These are phyloP conservation scores for Gonatopus flavifemur DNA, from an alignment of 1,140 invertebrate genomes.

Conservation along the genomic window DNA sequence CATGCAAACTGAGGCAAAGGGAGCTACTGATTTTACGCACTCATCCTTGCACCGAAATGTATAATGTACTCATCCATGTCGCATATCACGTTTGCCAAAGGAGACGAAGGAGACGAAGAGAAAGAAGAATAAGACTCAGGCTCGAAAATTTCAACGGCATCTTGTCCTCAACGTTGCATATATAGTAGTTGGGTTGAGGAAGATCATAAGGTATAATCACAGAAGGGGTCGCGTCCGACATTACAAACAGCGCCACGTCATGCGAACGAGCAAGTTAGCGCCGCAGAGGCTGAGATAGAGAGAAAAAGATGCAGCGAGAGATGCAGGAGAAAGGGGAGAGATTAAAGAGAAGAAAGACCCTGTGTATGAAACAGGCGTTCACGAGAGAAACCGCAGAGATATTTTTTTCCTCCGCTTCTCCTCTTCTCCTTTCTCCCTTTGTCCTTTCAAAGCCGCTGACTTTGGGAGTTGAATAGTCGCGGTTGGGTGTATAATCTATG, in stretches of 20 bases:
- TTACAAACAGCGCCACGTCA: slow-evolving; percentile 30
- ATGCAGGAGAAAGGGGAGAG: slow-evolving; percentile 8
- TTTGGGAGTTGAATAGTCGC: slow-evolving; percentile 31
- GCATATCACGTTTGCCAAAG: no score
- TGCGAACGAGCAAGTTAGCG: slow-evolving; percentile 30
- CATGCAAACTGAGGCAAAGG: no score
- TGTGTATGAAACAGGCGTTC: slow-evolving; percentile 22
- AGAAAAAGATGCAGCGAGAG: slow-evolving; percentile 2
- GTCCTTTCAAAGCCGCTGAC: slow-evolving; percentile 21
- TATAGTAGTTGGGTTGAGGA: neutral
- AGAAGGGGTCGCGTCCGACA: slow-evolving; percentile 12
- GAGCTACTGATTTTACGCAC: no score
- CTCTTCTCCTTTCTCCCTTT: neutral
- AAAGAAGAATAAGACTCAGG: no score
- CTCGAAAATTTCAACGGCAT: no score
- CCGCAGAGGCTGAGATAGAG: slow-evolving; percentile 1
- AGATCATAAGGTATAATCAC: slow-evolving; percentile 26
- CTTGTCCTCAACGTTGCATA: no score
- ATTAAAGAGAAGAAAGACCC: slow-evolving; percentile 5
- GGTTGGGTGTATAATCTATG: slow-evolving; percentile 38
- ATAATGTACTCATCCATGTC: no score
- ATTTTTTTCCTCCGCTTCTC: slow-evolving; percentile 25
- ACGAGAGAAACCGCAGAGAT: slow-evolving; percentile 36
- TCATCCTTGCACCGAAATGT: no score
- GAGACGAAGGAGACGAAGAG: neutral